Conservation (phyloP, 92 coral and sea anemone species). For the Desmophyllum pertusum region DNA sequence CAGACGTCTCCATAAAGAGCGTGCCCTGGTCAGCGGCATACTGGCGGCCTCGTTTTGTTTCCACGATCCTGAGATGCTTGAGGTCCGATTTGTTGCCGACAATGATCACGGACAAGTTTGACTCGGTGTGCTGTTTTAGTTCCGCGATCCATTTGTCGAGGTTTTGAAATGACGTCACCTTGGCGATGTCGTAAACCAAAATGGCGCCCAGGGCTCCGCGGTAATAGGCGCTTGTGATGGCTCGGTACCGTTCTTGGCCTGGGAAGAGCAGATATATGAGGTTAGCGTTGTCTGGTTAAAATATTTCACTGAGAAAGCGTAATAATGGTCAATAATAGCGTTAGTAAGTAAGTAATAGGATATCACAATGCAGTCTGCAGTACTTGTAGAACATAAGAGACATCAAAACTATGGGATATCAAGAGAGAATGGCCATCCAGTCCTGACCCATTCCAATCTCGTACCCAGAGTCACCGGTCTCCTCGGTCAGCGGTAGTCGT, state of each 20-base stretch:
- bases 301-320: no score
- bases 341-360: no score
- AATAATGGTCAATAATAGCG: no score
- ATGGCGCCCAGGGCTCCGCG: slow-evolving; percentile 98
- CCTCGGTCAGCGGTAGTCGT: no score
- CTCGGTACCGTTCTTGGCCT: slow-evolving; percentile 99
- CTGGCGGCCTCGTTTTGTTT: slow-evolving; percentile 77
- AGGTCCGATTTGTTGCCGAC: slow-evolving; percentile 97
- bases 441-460: no score
- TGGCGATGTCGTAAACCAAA: slow-evolving; percentile 96
- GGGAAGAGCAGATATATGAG: neutral
- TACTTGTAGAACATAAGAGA: no score
- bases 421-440: no score
- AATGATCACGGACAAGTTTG: slow-evolving; percentile 75
- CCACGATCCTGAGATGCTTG: slow-evolving; percentile 90
- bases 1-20: slow-evolving; percentile 95
- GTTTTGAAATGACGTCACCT: slow-evolving; percentile 88
- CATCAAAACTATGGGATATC: no score
- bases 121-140: slow-evolving; percentile 82
- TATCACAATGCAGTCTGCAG: no score
- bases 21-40: slow-evolving; percentile 83
- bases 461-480: no score
- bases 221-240: slow-evolving; percentile 99
- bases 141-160: slow-evolving; percentile 92
- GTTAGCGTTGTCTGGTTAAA: no score